Evolutionary conservation across 2,797 vertebrate species (phyloP).

Genomic region (Hydrocynus forskahlii): DNA sequence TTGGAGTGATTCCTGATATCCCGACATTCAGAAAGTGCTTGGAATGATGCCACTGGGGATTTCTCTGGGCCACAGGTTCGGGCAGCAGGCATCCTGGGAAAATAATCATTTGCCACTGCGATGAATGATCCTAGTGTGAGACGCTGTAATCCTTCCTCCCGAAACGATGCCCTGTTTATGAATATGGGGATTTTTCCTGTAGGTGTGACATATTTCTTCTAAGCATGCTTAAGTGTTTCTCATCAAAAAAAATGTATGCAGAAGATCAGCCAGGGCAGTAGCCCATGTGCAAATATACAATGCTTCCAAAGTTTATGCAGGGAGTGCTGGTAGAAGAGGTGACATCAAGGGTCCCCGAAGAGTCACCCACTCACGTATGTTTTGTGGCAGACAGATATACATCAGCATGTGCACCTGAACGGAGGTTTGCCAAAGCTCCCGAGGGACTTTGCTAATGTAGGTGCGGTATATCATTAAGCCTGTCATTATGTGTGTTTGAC

Average conservation of each 20-base stretch:
- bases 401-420: conserved; percentile 50
- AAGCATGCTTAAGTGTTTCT: conserved; percentile 26
- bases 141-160: conserved; percentile 69
- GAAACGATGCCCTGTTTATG: conserved; percentile 69
- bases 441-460: conserved; percentile 71
- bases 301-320: neutral
- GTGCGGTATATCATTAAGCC: conserved; percentile 77
- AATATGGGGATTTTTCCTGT: conserved; percentile 73
- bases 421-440: conserved; percentile 66
- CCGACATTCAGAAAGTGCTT: conserved; percentile 61
- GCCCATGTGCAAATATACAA: conserved; percentile 35
- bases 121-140: conserved; percentile 67
- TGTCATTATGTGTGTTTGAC: conserved; percentile 80
- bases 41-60: conserved; percentile 60
- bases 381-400: conserved; percentile 22
- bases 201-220: conserved; percentile 74
- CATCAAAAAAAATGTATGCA: neutral
- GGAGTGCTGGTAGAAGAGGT: conserved; percentile 14
- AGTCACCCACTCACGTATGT: conserved; percentile 19
- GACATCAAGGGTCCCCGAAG: neutral
- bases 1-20: conserved; percentile 77
- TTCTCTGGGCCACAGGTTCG: conserved; percentile 66
- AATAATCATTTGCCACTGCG: conserved; percentile 71
- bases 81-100: conserved; percentile 72
- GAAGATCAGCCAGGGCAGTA: conserved; percentile 13